Evolutionary conservation across 2,113 vertebrate species (phyloP).

Genomic region (Plecturocebus donacophilus): DNA sequence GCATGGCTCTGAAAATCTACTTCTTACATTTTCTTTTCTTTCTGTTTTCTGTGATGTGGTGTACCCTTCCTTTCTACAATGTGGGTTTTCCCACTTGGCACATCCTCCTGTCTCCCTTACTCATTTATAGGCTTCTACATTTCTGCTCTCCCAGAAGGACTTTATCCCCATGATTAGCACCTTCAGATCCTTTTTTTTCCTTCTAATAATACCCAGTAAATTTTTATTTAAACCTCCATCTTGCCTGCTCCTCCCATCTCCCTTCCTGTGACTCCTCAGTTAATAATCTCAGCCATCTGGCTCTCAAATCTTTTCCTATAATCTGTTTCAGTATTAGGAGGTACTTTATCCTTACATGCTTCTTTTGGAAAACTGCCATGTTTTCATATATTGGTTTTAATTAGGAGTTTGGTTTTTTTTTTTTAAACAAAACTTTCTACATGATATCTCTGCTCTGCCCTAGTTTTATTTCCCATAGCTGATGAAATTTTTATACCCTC

Average conservation of each 20-base stretch:
- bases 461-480: constrained; percentile 12
- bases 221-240: neutral
- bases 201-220: neutral
- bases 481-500: neutral
- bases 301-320: neutral
- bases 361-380: neutral
- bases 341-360: neutral
- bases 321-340: neutral
- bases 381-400: constrained; percentile 36
- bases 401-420: neutral
- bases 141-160: constrained; percentile 16
- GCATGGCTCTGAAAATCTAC: constrained; percentile 34
- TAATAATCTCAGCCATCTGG: neutral
- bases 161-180: neutral
- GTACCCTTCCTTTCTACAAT: constrained; percentile 12
- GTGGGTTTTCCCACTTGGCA: constrained; percentile 47
- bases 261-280: neutral
- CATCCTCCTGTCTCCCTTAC: neutral
- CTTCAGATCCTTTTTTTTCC: neutral
- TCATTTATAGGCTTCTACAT: neutral
- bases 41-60: neutral
- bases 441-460: neutral
- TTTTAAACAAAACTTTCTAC: neutral
- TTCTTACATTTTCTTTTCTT: neutral
- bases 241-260: neutral